phyloP scores from a whole-genome alignment of 2,888 invertebrate species.

The Syrista parreyssii region DNA sequence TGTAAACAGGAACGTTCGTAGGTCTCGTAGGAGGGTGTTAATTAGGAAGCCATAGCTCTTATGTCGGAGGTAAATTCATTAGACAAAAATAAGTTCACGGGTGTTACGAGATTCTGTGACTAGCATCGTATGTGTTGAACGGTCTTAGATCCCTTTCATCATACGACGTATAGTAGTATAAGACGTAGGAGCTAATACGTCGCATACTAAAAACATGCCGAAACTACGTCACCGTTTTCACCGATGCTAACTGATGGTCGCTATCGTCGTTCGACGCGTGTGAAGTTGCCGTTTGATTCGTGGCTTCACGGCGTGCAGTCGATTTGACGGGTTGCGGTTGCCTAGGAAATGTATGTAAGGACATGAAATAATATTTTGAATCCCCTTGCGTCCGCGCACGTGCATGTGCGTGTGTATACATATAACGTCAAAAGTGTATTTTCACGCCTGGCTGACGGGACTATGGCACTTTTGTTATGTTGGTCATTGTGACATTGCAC shows the following conservation, averaged over 20 bases:
- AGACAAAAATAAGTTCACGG: neutral
- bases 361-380: neutral
- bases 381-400: too few species aligned
- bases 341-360: neutral
- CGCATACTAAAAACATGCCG: neutral
- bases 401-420: too few species aligned
- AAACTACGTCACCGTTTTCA: too few species aligned
- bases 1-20: neutral
- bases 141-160: neutral
- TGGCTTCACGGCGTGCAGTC: too few species aligned
- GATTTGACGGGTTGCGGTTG: too few species aligned
- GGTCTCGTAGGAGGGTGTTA: neutral
- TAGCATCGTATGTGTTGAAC: neutral
- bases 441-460: neutral
- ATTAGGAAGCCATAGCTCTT: neutral
- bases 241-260: too few species aligned
- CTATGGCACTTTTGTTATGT: neutral
- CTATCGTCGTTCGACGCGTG: too few species aligned
- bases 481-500: neutral
- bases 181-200: neutral
- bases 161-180: too few species aligned
- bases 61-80: neutral
- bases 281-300: too few species aligned
- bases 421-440: too few species aligned
- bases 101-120: neutral